Conservation (phyloP, 1,140 invertebrate genomes). For the Sarcophaga peregrina region DNA sequence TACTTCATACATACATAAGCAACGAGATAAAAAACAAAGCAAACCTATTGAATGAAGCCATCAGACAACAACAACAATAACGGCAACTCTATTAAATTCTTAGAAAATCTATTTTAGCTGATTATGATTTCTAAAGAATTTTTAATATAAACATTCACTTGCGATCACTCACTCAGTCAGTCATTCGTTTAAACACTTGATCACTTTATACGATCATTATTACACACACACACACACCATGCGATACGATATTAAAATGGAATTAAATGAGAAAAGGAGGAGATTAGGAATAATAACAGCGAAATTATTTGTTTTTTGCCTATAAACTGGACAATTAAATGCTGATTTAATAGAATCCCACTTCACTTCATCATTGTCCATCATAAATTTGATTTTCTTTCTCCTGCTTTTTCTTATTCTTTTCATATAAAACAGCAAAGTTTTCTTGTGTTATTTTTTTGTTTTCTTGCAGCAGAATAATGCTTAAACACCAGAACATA, state of each 20-base stretch:
- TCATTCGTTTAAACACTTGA: neutral
- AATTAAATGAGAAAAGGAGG: neutral
- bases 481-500: neutral
- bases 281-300: neutral
- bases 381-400: too few species aligned
- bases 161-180: neutral
- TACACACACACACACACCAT: too few species aligned
- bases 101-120: neutral
- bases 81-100: neutral
- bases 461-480: neutral
- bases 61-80: too few species aligned
- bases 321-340: neutral
- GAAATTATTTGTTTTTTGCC: neutral
- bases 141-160: neutral
- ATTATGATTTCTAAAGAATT: slow-evolving; percentile 14
- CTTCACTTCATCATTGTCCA: neutral
- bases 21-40: too few species aligned
- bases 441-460: neutral
- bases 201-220: neutral
- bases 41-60: too few species aligned
- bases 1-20: too few species aligned
- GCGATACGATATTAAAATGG: too few species aligned
- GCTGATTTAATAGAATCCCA: neutral
- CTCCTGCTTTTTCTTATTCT: neutral
- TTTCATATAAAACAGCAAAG: neutral